phyloP scores from a whole-genome alignment of 1,140 invertebrate species.

The Campoletis sonorensis region DNA sequence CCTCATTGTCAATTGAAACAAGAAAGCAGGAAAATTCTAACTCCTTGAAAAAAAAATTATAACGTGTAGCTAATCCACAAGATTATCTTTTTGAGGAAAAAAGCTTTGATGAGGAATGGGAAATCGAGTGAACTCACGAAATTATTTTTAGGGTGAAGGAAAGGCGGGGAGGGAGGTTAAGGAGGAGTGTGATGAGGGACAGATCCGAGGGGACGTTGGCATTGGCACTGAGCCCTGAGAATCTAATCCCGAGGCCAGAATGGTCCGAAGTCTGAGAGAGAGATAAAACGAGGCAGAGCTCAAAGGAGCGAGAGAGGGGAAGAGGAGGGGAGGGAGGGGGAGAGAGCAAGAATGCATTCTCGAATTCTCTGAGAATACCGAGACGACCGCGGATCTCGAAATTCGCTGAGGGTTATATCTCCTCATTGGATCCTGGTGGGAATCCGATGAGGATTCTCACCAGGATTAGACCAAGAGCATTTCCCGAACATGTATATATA shows the following conservation, averaged over 20 bases:
- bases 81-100: not conserved
- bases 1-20: too few relatives aligned
- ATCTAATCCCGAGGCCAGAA: conserved; percentile 25
- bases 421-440: conserved; percentile 1
- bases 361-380: conserved; percentile 45
- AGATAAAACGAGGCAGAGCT: not conserved
- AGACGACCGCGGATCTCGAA: conserved; percentile 50
- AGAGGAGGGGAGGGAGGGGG: not conserved
- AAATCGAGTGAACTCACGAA: not conserved
- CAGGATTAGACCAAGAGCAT: not conserved
- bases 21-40: too few relatives aligned
- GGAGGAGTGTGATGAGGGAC: not conserved
- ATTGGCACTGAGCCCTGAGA: conserved; percentile 39
- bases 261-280: conserved; percentile 25
- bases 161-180: not conserved
- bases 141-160: conserved; percentile 24
- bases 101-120: not conserved
- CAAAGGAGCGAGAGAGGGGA: too few relatives aligned
- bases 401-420: conserved; percentile 27
- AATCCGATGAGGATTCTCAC: not conserved
- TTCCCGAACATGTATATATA: not conserved
- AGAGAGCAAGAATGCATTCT: conserved; percentile 17
- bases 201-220: conserved; percentile 29
- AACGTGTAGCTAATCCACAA: not conserved
- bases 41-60: too few relatives aligned